A percentile compares a stretch with the other conserved stretches of the same genome.
Conservation (phyloP, 2,113 vertebrate genomes). For the Phalacrocorax aristotelis region DNA sequence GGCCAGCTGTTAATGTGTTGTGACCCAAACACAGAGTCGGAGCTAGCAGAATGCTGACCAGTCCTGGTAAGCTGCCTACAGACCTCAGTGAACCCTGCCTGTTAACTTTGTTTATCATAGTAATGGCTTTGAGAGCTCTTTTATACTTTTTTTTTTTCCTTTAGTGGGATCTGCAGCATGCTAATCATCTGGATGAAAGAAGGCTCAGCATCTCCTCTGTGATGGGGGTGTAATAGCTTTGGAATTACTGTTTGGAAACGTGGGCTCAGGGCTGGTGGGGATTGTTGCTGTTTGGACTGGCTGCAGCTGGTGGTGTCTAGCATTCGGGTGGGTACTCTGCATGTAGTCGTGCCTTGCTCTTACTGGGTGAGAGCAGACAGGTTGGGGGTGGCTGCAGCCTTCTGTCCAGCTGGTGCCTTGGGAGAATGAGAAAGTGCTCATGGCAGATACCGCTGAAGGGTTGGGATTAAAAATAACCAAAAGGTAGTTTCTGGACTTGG, state of each 20-base stretch:
- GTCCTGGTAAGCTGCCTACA: background rate
- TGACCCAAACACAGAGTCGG: background rate
- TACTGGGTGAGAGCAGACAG: background rate
- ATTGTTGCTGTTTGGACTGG: background rate
- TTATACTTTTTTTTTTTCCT: background rate
- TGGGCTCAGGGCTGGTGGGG: background rate
- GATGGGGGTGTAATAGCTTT: background rate
- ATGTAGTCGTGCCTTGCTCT: background rate
- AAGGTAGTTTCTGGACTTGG: constrained; percentile 24
- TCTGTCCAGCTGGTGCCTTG: background rate
- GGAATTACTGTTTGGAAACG: background rate
- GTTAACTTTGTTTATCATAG: background rate
- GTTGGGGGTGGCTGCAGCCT: background rate
- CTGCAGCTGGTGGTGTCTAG: background rate
- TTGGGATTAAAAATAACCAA: constrained; percentile 30
- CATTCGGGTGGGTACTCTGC: background rate
- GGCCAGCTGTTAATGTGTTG: background rate
- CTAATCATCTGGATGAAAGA: background rate
- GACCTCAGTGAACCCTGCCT: background rate
- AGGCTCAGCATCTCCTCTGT: background rate
- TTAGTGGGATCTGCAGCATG: background rate
- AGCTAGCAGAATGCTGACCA: background rate
- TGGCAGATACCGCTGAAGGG: background rate
- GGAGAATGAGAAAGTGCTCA: background rate
- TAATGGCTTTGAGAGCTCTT: background rate